phyloP scores from a whole-genome alignment of 53 echinoderm and acorn worm genomes.

The Astropecten irregularis region DNA sequence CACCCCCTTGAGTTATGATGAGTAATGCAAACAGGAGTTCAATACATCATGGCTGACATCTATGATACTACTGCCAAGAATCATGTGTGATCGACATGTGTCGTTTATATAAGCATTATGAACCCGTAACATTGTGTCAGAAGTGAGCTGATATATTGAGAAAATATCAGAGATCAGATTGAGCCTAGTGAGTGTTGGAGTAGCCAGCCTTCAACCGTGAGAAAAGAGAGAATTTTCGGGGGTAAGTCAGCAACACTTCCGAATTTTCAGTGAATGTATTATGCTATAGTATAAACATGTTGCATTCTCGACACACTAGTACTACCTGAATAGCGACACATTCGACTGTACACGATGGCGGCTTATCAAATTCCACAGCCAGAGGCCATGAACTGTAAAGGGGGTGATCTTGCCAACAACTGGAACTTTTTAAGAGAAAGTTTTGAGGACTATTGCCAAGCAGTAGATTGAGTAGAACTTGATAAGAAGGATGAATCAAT shows the following conservation, averaged over 20 bases:
- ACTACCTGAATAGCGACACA: background rate
- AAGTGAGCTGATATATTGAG: no score
- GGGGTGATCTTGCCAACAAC: slow-evolving; percentile 19
- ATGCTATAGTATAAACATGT: background rate
- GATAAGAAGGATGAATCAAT: slow-evolving; percentile 40
- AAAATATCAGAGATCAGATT: no score
- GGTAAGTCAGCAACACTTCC: slow-evolving; percentile 6
- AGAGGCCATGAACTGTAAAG: slow-evolving; percentile 27
- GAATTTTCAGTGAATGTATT: background rate
- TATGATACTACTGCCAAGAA: no score
- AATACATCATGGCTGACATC: no score
- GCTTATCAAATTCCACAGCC: slow-evolving; percentile 40
- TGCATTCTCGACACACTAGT: background rate
- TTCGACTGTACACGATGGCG: slow-evolving; percentile 11
- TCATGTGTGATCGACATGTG: no score
- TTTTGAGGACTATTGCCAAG: slow-evolving; percentile 52
- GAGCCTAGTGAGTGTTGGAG: no score
- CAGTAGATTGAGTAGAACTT: slow-evolving; percentile 27
- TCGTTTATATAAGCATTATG: no score
- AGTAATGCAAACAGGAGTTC: no score
- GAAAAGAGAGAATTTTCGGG: background rate
- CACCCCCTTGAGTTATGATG: no score
- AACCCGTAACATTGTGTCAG: no score
- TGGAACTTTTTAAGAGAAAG: slow-evolving; percentile 37
- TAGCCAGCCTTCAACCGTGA: no score